Evolutionary conservation across 1,140 invertebrate species (phyloP).

Genomic region (Tigriopus japonicus): DNA sequence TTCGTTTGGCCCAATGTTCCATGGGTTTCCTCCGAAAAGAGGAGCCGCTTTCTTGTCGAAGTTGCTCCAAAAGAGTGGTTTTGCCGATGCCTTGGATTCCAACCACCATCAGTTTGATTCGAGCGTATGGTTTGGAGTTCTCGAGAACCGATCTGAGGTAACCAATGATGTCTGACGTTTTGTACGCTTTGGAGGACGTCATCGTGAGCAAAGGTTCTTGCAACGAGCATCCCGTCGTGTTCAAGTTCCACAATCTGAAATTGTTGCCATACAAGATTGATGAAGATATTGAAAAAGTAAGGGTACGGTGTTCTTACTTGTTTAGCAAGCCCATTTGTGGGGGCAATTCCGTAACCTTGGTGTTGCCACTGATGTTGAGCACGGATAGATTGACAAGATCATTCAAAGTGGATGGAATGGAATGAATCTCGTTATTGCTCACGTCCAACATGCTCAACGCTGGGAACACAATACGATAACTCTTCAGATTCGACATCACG

Average conservation of each 20-base stretch:
- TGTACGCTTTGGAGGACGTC: conserved; percentile 77
- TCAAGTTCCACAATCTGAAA: conserved; percentile 66
- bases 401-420: conserved; percentile 63
- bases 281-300: too few relatives aligned
- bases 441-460: conserved; percentile 87
- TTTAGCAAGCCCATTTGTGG: conserved; percentile 83
- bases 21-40: conserved; percentile 45
- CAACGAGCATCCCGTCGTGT: conserved; percentile 67
- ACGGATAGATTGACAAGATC: conserved; percentile 74
- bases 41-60: conserved; percentile 61
- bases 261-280: too few relatives aligned
- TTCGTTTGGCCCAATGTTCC: conserved; percentile 82
- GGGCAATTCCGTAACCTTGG: conserved; percentile 63
- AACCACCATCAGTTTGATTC: conserved; percentile 96
- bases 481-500: not conserved
- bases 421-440: conserved; percentile 59
- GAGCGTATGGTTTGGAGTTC: conserved; percentile 76
- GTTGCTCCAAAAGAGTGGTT: conserved; percentile 70
- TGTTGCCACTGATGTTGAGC: conserved; percentile 77
- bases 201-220: conserved; percentile 78
- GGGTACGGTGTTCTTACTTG: conserved; percentile 24
- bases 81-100: conserved; percentile 85
- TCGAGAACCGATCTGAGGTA: conserved; percentile 69
- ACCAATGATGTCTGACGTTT: conserved; percentile 88
- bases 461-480: conserved; percentile 56